Base-by-base conservation (phyloP, 2,888 invertebrate species). In the Pristionchus maxplancki region DNA sequence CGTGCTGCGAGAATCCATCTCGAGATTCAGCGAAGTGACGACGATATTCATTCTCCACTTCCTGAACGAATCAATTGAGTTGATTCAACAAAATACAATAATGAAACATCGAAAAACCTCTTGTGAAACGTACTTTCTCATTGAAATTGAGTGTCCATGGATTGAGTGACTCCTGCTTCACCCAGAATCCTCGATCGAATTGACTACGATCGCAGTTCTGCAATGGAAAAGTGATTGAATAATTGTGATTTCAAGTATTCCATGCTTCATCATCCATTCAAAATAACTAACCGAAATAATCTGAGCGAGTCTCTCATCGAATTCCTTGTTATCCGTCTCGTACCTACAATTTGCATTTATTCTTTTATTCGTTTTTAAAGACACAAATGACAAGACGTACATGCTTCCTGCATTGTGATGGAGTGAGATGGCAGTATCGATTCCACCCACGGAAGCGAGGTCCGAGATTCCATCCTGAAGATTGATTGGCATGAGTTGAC, bases 111-210 rank as follows among this genome's bases (percentile, higher is more conserved):
- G 24, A 20, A 83, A 50, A 31, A 58, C 34, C 3, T 53, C 20
- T 17, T 34, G 34, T 17, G 31, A 20, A 31, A n/a, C 85, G 8
- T 15, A 87, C 90, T 53, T 90, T 95, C 88, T 97, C 96, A 93
- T 96, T 96, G 95, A 98, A 98, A 95, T 97, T 97, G 34, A 98
- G 95, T 0, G 97, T 97, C 93, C 97, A 96, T 58, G 93, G 92
- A 88, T 97, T 97, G 74, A 98, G 97, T 89, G 93, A 92, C 82
- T 93, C 91, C 83, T 91, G 91, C 88, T 92, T 92, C 83, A 89
- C 91, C 92, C 92, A 93, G 89, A 92, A 93, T 53, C 94, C 91
- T 84, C 91, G 90, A 64, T 90, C 91, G 81, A 92, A 91, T 31
- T 89, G 90, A 17, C 89, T 89, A 37, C 91, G 92, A 44, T 84